Evolutionary conservation across 1,140 invertebrate genomes (phyloP).

Genomic region (Cydia fagiglandana): DNA sequence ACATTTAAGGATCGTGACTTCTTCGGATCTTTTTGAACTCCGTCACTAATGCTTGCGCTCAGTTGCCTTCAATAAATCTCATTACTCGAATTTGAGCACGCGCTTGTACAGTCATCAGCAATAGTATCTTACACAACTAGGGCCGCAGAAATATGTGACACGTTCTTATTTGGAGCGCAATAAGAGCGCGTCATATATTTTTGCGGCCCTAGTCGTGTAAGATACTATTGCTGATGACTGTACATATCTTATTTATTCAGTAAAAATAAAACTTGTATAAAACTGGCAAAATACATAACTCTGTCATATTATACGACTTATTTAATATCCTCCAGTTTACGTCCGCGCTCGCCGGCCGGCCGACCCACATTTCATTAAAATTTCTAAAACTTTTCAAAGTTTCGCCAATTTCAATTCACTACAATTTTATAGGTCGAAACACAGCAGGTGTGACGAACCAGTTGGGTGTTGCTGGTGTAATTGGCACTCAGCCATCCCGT

Average conservation of each 20-base stretch:
- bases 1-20: too few relatives aligned
- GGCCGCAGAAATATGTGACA: too few relatives aligned
- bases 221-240: too few relatives aligned
- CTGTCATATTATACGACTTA: background rate
- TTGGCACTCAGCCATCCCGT: conserved; percentile 30
- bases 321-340: conserved; percentile 11
- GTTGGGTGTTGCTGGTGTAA: conserved; percentile 3
- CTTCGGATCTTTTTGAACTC: too few relatives aligned
- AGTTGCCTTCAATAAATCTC: too few relatives aligned
- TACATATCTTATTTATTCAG: too few relatives aligned
- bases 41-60: too few relatives aligned
- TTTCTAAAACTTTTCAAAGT: conserved; percentile 10
- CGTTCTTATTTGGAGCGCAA: too few relatives aligned
- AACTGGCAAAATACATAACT: background rate
- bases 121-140: too few relatives aligned
- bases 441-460: conserved; percentile 19
- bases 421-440: conserved; percentile 27
- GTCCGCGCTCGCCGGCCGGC: background rate
- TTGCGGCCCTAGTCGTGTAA: too few relatives aligned
- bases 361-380: conserved; percentile 19
- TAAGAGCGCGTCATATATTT: too few relatives aligned
- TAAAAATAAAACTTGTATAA: background rate
- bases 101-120: too few relatives aligned
- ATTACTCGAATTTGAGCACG: background rate
- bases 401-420: conserved; percentile 26